These are phyloP conservation scores for Fratercula arctica DNA, from an alignment of 2,797 vertebrate species.

Conservation along the genomic window DNA sequence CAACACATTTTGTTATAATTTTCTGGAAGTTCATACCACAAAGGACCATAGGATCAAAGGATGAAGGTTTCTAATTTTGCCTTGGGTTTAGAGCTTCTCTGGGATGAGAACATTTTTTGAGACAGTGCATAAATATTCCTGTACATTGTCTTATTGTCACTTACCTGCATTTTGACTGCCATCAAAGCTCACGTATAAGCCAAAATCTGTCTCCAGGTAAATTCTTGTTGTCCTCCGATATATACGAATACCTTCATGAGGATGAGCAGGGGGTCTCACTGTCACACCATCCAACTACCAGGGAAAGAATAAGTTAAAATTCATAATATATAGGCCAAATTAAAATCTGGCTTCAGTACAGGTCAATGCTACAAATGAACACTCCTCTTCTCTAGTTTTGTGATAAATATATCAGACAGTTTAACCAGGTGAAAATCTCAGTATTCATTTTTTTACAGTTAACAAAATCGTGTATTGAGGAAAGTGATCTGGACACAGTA, in stretches of 20 bases:
- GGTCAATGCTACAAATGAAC: background rate
- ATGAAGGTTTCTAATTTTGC: background rate
- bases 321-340: background rate
- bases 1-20: background rate
- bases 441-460: background rate
- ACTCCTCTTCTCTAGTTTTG: background rate
- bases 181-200: slow-evolving; percentile 80
- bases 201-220: slow-evolving; percentile 85
- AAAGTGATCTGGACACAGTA: background rate
- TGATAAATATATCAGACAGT: background rate
- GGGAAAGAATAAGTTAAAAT: background rate
- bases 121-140: background rate
- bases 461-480: background rate
- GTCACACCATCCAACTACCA: slow-evolving; percentile 80
- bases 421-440: background rate
- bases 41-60: background rate
- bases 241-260: slow-evolving; percentile 79
- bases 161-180: slow-evolving; percentile 80
- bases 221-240: slow-evolving; percentile 71
- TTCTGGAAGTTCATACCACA: background rate
- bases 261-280: slow-evolving; percentile 70
- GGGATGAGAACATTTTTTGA: background rate
- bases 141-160: background rate
- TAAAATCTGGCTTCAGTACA: background rate
- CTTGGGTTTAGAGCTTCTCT: background rate